A percentile compares a stretch with the other conserved stretches of the same genome.
phyloP scores from a whole-genome alignment of 2,888 invertebrate species.

The Andricus curvator region DNA sequence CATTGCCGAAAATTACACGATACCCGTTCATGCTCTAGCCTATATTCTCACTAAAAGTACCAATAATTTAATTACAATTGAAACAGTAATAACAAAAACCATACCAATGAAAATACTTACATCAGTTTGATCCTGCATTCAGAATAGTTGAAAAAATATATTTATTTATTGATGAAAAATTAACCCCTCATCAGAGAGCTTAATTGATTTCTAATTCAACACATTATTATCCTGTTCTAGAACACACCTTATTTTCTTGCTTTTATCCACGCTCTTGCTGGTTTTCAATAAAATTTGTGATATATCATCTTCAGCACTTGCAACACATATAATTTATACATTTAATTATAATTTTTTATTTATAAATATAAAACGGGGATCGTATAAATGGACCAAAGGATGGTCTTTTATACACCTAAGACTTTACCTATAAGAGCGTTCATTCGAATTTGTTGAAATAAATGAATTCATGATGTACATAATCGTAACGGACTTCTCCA shows the following conservation, averaged over 20 bases:
- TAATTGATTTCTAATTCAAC: not conserved
- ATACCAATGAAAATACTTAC: no score
- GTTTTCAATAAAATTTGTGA: not conserved
- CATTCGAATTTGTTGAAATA: not conserved
- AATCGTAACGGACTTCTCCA: slow-evolving; percentile 4
- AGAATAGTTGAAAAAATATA: no score
- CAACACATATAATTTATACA: not conserved
- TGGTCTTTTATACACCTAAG: not conserved
- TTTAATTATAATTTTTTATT: no score
- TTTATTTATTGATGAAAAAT: not conserved
- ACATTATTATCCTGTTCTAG: not conserved
- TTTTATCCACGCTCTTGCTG: not conserved
- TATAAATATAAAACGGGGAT: slow-evolving; percentile 12
- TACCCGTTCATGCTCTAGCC: not conserved
- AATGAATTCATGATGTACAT: not conserved
- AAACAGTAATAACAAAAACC: not conserved
- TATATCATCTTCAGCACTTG: not conserved
- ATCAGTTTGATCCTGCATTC: no score
- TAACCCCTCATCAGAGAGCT: not conserved
- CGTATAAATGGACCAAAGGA: not conserved
- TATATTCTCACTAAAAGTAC: not conserved
- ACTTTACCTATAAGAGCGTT: not conserved
- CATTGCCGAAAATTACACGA: slow-evolving; percentile 5
- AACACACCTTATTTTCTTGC: not conserved
- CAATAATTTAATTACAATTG: not conserved